Evolutionary conservation across 2,113 vertebrate species (phyloP), one percentile per base, ranked within the genome.

Genomic region (Sisor rabdophorus): DNA sequence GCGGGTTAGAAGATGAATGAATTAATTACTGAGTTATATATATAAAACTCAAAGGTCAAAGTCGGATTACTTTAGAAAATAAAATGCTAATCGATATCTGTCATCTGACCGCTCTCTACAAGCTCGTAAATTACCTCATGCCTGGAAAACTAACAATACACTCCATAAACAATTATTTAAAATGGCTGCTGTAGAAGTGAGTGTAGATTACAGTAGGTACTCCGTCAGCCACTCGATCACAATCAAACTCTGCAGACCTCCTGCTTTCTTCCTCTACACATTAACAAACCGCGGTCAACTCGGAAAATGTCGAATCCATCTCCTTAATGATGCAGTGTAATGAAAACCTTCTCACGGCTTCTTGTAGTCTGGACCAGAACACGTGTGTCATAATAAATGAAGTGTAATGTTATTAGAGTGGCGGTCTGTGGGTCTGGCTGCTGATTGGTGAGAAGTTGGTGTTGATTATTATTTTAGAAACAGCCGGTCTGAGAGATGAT

Each of bases 31-130:
- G 53, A 84, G 65, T 47, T 68, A 82, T 78, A 69, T 76, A 78
- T 82, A 87, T 81, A 85, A 85, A 87, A 86, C 80, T 81, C 74
- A 89, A 90, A 90, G 88, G 87, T 89, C 86, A 88, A 76, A 22
- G 67, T 17, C 63, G 78, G 81, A 84, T 80, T 85, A 71, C 84
- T 64, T 84, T 79, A 73, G 16, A 20, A 60, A 12, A 71, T 47
- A 63, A 44, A 73, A 56, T 56, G 4, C 20, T 36, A 61, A 61
- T 60, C 44, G 70, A 69, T 69, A 67, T 1, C 30, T 16, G 36
- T 56, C 19, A n/a, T 13, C 52, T 71, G n/a, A 22, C 13, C 10
- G 7, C 4, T 0, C n/a, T 30, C 69, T 3, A 71, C 52, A 22
- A 22, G 28, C 36, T 55, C 5, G 19, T 30, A 30, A 69, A 68